These are phyloP conservation scores for Ptychodera flava DNA, from an alignment of 35 echinoderm and acorn worm genomes.

Conservation along the genomic window DNA sequence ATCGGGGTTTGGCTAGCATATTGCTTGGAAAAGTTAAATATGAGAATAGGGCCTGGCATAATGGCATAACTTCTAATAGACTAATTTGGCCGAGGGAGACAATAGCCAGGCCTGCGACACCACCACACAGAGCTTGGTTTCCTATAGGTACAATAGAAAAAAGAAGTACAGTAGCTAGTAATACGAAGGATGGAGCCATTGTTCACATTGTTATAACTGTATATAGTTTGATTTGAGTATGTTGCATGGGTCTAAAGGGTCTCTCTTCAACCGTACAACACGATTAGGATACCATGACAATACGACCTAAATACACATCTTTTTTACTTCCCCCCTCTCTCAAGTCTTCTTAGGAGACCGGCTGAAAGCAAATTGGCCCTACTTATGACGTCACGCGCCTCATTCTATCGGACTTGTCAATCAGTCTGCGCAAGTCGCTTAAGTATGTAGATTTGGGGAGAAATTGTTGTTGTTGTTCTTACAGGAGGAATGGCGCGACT, in stretches of 20 bases:
- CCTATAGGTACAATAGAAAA: neutral
- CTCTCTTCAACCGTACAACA: neutral
- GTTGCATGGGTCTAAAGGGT: neutral
- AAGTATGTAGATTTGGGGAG: too few relatives aligned
- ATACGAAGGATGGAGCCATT: neutral
- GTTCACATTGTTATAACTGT: constrained; percentile 1
- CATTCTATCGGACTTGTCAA: neutral
- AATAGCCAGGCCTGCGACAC: neutral
- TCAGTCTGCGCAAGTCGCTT: too few relatives aligned
- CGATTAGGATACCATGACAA: neutral
- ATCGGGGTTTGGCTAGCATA: neutral
- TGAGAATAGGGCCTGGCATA: neutral
- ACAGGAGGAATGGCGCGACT: too few relatives aligned
- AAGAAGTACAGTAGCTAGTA: neutral
- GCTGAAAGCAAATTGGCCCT: neutral
- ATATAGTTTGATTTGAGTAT: neutral
- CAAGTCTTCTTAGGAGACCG: too few relatives aligned
- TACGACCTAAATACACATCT: neutral
- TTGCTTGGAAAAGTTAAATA: neutral
- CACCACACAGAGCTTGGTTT: neutral
- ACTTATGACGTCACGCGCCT: neutral
- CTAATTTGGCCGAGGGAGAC: neutral
- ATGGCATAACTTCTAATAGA: neutral
- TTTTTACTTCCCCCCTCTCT: neutral
- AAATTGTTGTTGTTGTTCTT: too few relatives aligned